A percentile compares a stretch with the other conserved stretches of the same genome.
Conservation (phyloP, 1,140 invertebrate species). For the Cephus cinctus region DNA sequence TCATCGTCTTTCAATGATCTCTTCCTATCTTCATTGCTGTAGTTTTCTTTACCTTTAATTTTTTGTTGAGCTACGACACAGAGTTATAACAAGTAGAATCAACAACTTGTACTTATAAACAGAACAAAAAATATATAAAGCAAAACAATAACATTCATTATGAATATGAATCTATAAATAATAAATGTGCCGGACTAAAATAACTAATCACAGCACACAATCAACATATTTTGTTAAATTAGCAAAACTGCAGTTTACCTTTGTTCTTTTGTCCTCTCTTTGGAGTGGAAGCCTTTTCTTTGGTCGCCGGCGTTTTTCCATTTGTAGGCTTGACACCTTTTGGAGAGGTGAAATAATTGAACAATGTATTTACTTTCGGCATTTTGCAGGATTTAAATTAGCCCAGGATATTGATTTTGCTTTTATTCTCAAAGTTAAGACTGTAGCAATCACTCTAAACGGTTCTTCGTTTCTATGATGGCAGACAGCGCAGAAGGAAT, state of each 20-base stretch:
- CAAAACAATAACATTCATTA: too few species aligned
- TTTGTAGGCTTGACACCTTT: constrained; percentile 25
- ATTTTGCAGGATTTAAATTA: constrained; percentile 17
- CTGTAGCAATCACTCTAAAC: not conserved
- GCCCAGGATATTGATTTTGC: not conserved
- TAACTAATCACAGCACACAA: not conserved
- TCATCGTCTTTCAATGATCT: constrained; percentile 25
- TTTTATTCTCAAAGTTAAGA: not conserved
- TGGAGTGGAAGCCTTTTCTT: constrained; percentile 29
- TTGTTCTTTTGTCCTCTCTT: constrained; percentile 36
- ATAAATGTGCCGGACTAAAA: not conserved
- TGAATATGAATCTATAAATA: too few species aligned
- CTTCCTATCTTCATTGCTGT: constrained; percentile 14
- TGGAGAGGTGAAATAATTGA: constrained; percentile 47
- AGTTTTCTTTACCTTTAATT: constrained; percentile 22
- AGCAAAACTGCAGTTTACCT: constrained; percentile 21
- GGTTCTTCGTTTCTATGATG: too few species aligned
- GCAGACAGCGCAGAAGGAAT: not conserved
- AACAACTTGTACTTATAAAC: not conserved
- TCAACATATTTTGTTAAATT: not conserved
- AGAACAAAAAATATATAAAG: not conserved
- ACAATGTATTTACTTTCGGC: constrained; percentile 42
- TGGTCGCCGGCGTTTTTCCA: constrained; percentile 17
- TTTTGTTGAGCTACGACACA: not conserved
- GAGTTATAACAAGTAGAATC: not conserved